Conservation (phyloP, 2,888 invertebrate genomes). For the Pachliopta kotzebuea region DNA sequence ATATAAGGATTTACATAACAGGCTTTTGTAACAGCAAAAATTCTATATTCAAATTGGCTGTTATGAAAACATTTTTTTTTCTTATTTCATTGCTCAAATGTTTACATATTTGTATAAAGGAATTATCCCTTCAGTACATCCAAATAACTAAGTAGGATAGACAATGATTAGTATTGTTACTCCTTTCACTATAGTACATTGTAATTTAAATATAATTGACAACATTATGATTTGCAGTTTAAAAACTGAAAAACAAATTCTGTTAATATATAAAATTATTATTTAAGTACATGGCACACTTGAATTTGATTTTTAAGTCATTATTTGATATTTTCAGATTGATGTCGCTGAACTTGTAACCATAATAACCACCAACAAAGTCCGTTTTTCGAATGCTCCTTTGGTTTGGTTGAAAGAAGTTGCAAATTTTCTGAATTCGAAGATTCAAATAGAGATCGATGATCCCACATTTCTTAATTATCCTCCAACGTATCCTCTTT, state of each 20-base stretch:
- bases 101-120: too few relatives aligned
- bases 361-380: conserved; percentile 78
- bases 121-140: too few relatives aligned
- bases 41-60: background rate
- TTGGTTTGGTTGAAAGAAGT: conserved; percentile 85
- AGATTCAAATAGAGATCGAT: conserved; percentile 81
- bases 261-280: too few relatives aligned
- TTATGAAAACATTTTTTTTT: too few relatives aligned
- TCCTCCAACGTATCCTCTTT: conserved; percentile 79
- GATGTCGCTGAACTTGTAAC: conserved; percentile 78
- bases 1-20: conserved; percentile 24
- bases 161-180: too few relatives aligned
- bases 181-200: too few relatives aligned
- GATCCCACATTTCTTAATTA: conserved; percentile 82
- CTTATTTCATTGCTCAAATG: too few relatives aligned
- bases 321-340: conserved; percentile 74
- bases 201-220: too few relatives aligned
- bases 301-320: background rate
- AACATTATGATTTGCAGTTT: too few relatives aligned
- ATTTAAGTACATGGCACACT: too few relatives aligned
- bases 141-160: too few relatives aligned
- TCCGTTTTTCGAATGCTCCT: conserved; percentile 86
- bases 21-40: background rate
- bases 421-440: conserved; percentile 82
- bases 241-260: too few relatives aligned